Base-by-base conservation (phyloP, 2,113 vertebrate genomes). In the Balaeniceps rex region DNA sequence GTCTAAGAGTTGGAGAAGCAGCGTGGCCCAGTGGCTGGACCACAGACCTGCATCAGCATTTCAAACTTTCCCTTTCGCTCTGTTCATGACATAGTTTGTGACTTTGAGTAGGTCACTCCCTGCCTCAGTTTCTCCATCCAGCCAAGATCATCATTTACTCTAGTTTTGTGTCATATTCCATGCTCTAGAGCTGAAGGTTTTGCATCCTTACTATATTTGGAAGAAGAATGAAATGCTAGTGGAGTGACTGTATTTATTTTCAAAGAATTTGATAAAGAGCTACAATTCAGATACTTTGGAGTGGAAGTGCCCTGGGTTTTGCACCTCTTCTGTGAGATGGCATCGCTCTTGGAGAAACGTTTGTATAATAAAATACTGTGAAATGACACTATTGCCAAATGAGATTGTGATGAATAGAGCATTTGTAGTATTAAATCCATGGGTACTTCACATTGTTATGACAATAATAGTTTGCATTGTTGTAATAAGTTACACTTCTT, bases 381-480 rank as follows among this genome's bases (percentile, higher is more conserved):
- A 89, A 96, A 89, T 83, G 94, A 93, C 95, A 89, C 87, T 80
- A 47, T 93, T 96, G 96, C 97, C 94, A 96, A 94, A 96, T 96
- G 95, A 97, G 94, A 96, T 95, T 89, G 87, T 97, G 95, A 97
- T 95, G 63, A 94, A 97, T 95, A 74, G 94, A 91, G 54, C 81
- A 61, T 89, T 95, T 91, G 77, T 85, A 95, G 95, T 94, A 90
- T 95, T 97, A 97, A 97, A 97, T 97, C 97, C 82, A 70, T 77
- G 93, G 88, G 42, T 84, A 90, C 91, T 97, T 94, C 89, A 91
- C 84, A 88, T 89, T 96, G 95, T 93, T 96, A 91, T 95, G 95
- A 96, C 96, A 97, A 97, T 95, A 97, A 97, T 95, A 95, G 91
- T 96, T 96, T 95, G 78, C 81, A 91, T 63, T 94, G 84, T 94